Evolutionary conservation across 2,797 vertebrate genomes (phyloP), one percentile per base, ranked within the genome.

Genomic region (Gallinago stenura): DNA sequence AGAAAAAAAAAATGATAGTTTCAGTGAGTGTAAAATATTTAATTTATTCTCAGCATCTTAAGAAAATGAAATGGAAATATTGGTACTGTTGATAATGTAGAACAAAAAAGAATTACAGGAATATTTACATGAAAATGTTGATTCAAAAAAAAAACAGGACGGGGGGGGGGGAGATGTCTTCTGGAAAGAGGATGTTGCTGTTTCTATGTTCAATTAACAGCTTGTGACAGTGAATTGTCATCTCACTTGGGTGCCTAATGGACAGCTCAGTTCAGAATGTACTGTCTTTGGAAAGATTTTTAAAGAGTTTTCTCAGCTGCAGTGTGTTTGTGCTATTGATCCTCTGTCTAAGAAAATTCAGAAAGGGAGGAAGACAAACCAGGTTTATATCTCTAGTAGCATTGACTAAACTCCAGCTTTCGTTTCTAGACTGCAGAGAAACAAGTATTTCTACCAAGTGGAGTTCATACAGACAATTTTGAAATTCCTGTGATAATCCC

Each of bases 381-480:
- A 35, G 51, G 21, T 43, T 83, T 90, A 9, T 51, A 33, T 65
- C 22, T 56, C 37, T 76, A 46, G 24, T 43, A 83, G n/a, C 57
- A 64, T 4, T 85, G 81, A 88, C 9, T 26, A 69, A 66, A 17
- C 30, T 72, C 45, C 75, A 25, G 87, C n/a, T 95, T 90, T 94
- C 46, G 80, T 83, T 91, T 89, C 75, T 62, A 77, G 72, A 56
- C 75, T 54, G 62, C 35, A 70, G 33, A 83, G 62, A 89, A 94
- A 86, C 43, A 94, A 89, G 22, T 84, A 82, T 86, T 94, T 90
- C 71, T 83, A 80, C 33, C 0, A 60, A 81, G 53, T 95, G 50
- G 16, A 86, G 87, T 83, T 93, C 64, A 82, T 69, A 76, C 45
- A 75, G 58, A 91, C 46, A 93, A 94, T 90, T 96, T 94, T 88